Percentiles rank a stretch among this genome's conserved stretches.
phyloP scores from a whole-genome alignment of 1,140 invertebrate genomes.

The Frieseomelitta varia region DNA sequence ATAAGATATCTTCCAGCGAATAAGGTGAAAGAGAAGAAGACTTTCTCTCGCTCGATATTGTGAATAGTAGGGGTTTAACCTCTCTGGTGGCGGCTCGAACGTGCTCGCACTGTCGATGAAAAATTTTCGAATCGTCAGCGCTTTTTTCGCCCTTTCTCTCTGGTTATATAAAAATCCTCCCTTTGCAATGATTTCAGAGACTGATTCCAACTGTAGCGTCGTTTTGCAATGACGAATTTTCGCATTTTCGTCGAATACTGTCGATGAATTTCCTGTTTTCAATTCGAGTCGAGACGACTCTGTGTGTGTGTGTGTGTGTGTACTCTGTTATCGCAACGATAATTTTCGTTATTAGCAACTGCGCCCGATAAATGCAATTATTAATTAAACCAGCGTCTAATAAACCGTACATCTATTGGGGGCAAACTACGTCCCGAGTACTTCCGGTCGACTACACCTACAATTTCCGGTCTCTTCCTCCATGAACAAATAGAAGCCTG shows the following conservation, averaged over 20 bases:
- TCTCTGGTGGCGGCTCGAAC: neutral
- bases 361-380: too few species aligned
- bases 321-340: too few species aligned
- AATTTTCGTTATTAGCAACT: too few species aligned
- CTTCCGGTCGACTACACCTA: neutral
- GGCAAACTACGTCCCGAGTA: too few species aligned
- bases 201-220: neutral
- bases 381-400: too few species aligned
- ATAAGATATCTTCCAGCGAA: neutral
- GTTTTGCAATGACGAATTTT: neutral
- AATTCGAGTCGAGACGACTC: too few species aligned
- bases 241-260: neutral
- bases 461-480: conserved; percentile 10
- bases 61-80: neutral
- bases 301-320: too few species aligned
- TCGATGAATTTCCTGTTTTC: too few species aligned
- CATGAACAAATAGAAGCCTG: neutral
- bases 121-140: neutral
- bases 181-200: neutral
- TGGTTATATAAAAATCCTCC: neutral
- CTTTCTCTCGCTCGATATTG: neutral
- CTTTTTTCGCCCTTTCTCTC: neutral
- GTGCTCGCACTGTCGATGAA: neutral
- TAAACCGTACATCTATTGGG: too few species aligned
- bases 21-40: neutral